Evolutionary conservation across 2,113 vertebrate genomes (phyloP), one percentile per base, ranked within the genome.

Genomic region (Prochilodus magdalenae): DNA sequence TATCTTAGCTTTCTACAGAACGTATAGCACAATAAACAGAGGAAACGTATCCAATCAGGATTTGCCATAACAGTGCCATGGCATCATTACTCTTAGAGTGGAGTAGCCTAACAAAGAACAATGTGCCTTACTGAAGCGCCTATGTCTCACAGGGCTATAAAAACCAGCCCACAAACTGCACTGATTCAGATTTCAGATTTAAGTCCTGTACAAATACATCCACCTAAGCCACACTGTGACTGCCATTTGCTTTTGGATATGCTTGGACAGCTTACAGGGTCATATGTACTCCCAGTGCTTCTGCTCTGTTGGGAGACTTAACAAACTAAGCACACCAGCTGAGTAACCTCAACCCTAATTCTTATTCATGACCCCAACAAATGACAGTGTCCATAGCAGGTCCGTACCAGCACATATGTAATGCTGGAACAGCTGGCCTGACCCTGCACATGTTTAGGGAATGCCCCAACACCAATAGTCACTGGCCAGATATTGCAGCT

Each of bases 391-490:
- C 57, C 4, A 10, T 44, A 44, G 4, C 40, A 22, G 62, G 26
- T 66, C 59, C 10, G 24, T 76, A 44, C n/a, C 29, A 6, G 4
- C 10, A 65, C 1, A n/a, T 36, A 51, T 40, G 30, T 30, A 11
- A 69, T 26, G 4, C 8, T 13, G 49, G 18, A 69, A 69, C 65
- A 78, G 65, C 65, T 69, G 76, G 62, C 1, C 13, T 57, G 49
- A 78, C 49, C 30, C 14, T n/a, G 30, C 76, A 78, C 63, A 53
- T 12, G 65, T 44, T 20, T 20, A 18, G 76, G 47, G 49, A 77
- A 77, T n/a, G 75, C 47, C 44, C 18, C 30, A 24, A 22, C 22
- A 20, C 3, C 65, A 30, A 40, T 26, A 11, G 24, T 78, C 29
- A 53, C 13, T 3, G 63, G 44, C 15, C 63, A 67, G 47, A 66